Evolutionary conservation across 2,888 invertebrate species (phyloP).

Genomic region (Ormyrus pomaceus): DNA sequence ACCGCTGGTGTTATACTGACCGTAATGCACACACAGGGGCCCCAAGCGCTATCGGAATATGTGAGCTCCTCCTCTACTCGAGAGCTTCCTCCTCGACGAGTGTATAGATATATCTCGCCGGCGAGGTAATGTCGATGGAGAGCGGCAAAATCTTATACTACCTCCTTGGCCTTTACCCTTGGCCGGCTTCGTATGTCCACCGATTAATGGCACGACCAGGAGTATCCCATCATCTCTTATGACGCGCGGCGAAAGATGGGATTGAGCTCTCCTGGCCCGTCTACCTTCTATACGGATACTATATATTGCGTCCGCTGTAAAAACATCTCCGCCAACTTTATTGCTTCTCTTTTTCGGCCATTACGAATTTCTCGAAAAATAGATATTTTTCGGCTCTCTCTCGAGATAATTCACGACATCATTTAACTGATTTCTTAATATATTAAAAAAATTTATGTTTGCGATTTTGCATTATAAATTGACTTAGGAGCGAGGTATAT

Average conservation of each 20-base stretch:
- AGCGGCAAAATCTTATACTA: neutral
- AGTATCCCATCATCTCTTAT: slow-evolving; percentile 31
- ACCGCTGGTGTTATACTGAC: slow-evolving; percentile 10
- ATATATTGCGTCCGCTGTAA: too few species aligned
- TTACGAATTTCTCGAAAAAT: too few species aligned
- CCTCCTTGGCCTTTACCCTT: slow-evolving; percentile 24
- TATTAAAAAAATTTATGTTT: too few species aligned
- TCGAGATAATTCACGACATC: too few species aligned
- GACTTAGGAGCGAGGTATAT: too few species aligned
- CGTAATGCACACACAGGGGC: slow-evolving; percentile 9
- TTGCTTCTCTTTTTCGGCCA: too few species aligned
- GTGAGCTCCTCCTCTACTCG: neutral
- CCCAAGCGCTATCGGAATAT: slow-evolving; percentile 2
- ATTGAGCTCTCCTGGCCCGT: neutral
- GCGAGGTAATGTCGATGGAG: neutral
- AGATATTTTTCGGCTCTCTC: too few species aligned
- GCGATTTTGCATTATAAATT: too few species aligned
- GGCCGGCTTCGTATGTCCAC: slow-evolving; percentile 10
- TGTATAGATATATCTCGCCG: too few species aligned
- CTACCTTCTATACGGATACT: neutral
- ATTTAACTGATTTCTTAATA: too few species aligned
- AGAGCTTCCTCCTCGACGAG: too few species aligned
- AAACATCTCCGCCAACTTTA: too few species aligned
- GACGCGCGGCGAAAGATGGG: slow-evolving; percentile 14
- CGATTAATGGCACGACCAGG: slow-evolving; percentile 33